A percentile compares a stretch with the other conserved stretches of the same genome.
phyloP scores from a whole-genome alignment of 2,888 invertebrate species.

The Allophyes oxyacanthae region DNA sequence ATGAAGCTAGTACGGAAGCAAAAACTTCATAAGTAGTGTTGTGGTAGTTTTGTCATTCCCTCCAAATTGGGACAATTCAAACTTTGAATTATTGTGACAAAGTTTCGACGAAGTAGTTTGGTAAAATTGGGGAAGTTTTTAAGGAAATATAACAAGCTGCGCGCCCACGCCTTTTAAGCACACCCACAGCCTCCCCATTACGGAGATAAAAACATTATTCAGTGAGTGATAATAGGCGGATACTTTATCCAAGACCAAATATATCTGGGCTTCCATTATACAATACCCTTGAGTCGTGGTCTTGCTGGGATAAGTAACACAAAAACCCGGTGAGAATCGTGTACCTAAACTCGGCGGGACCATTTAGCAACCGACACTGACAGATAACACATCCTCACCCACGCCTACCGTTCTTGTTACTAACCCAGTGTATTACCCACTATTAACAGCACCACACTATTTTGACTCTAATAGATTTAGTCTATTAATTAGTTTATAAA shows the following conservation, averaged over 20 bases:
- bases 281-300: constrained; percentile 15
- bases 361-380: constrained; percentile 33
- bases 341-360: constrained; percentile 9
- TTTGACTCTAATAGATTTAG: constrained; percentile 2
- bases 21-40: neutral
- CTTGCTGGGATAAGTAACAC: constrained; percentile 13
- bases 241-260: constrained; percentile 10
- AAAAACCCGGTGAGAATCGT: constrained; percentile 32
- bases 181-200: constrained; percentile 11
- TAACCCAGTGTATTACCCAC: constrained; percentile 20
- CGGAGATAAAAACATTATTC: constrained; percentile 19
- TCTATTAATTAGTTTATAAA: neutral
- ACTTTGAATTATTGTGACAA: constrained; percentile 10
- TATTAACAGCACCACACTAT: constrained; percentile 1
- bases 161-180: constrained; percentile 1
- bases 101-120: constrained; percentile 14
- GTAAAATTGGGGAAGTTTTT: constrained; percentile 22
- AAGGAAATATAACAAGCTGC: constrained; percentile 3
- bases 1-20: constrained; percentile 2
- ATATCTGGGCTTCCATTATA: constrained; percentile 24
- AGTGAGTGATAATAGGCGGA: constrained; percentile 17
- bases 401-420: constrained; percentile 18
- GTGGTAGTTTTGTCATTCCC: neutral
- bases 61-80: constrained; percentile 1
- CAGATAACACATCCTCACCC: constrained; percentile 14